phyloP scores from a whole-genome alignment of 2,797 vertebrate genomes.

The Rhynchonycteris naso region DNA sequence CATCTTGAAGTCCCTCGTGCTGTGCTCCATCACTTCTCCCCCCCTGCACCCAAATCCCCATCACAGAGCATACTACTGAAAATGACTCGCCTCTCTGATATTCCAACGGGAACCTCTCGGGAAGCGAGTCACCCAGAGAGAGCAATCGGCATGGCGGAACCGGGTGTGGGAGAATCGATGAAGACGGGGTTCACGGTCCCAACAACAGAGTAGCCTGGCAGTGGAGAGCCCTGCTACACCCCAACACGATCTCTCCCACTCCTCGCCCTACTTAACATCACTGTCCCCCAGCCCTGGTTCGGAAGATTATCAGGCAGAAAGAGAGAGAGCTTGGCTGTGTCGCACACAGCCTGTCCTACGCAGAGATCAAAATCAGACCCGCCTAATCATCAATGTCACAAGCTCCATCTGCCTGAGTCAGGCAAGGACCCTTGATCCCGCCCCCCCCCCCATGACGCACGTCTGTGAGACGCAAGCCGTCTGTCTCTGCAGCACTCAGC shows the following conservation, averaged over 20 bases:
- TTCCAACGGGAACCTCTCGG: not conserved
- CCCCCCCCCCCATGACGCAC: constrained; percentile 32
- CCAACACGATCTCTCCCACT: not conserved
- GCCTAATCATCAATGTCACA: constrained; percentile 70
- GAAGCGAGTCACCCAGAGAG: not conserved
- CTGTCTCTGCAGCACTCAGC: constrained; percentile 61
- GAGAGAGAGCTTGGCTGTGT: constrained; percentile 43
- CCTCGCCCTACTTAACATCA: constrained; percentile 52
- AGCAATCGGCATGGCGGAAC: not conserved
- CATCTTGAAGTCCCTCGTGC: not conserved
- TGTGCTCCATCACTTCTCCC: not conserved
- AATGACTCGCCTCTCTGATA: not conserved
- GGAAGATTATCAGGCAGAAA: constrained; percentile 73
- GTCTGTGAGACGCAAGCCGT: constrained; percentile 52
- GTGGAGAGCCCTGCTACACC: constrained; percentile 40
- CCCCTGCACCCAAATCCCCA: not conserved
- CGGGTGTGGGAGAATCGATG: not conserved
- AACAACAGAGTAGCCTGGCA: constrained; percentile 53
- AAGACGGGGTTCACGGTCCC: constrained; percentile 10
- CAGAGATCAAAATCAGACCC: constrained; percentile 66
- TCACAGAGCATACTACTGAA: not conserved
- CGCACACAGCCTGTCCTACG: constrained; percentile 71
- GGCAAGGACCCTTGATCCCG: constrained; percentile 66
- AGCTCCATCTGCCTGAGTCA: constrained; percentile 35
- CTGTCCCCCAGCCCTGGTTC: constrained; percentile 70